Base-by-base conservation (phyloP, 1,140 invertebrate genomes). In the Venustaconcha ellipsiformis region DNA sequence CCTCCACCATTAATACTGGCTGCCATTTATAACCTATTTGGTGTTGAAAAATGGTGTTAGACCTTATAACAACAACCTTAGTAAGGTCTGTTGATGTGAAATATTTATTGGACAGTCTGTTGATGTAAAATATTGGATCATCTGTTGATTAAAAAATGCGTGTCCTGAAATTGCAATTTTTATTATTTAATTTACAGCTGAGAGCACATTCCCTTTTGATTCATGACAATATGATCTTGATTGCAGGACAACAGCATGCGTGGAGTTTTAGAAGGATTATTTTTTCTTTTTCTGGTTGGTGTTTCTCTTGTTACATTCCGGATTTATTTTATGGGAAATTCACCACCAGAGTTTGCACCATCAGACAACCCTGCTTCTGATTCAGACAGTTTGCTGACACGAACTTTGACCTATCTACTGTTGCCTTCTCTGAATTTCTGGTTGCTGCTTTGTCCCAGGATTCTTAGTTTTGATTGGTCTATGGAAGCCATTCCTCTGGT, bases 391-490 rank as follows among this genome's bases (percentile, higher is more conserved):
- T 14, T 94, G 93, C 67, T 94, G 93, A 69, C 93, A 92, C 56
- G 96, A 94, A 56, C 91, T 91, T 70, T 99, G 57, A 97, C 97
- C 13, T 99, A 96, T 89, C 94, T 95, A 89, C 97, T 98, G 90
- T 92, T 99, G 77, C 93, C 96, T 63, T 94, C 95, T 56, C 92
- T 98, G 30, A 99, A 99, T 91, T 92, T 95, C 37, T 97, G 96
- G 94, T 90, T 99, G 63, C 90, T 99, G 65, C 90, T 97, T 48
- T 94, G 96, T 89, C 97, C 97, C 17, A 94, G 93, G 82, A 93
- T 96, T 83, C 92, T 99, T 18, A 98, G 97, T 91, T 99, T 97
- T 90, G 97, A 99, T 91, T 99, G 97, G 97, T 99, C 97, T 58
- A 99, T 99, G 97, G 96, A 96, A 48, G 97, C 97, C 26, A 94